Percentiles rank a stretch among this genome's conserved stretches.
Evolutionary conservation across 2,113 vertebrate species (phyloP).

Genomic region (Melierax canorus): DNA sequence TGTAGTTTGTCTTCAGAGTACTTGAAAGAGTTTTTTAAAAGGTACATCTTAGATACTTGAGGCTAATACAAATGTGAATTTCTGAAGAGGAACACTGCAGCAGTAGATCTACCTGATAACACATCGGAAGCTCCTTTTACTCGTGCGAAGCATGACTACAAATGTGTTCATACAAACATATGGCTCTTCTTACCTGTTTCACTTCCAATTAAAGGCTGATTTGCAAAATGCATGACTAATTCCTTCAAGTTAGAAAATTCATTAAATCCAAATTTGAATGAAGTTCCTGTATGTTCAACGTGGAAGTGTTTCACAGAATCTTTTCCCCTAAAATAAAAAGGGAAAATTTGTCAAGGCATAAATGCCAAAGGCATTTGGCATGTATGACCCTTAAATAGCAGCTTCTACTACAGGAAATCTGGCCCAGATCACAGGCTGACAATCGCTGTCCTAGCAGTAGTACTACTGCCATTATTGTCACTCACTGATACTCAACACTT

Average conservation of each 20-base stretch:
- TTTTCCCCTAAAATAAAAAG: slow-evolving; percentile 81
- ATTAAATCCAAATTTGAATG: slow-evolving; percentile 92
- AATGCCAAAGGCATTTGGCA: neutral
- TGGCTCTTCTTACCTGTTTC: slow-evolving; percentile 83
- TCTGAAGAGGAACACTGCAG: neutral
- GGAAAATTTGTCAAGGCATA: neutral
- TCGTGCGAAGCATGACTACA: neutral
- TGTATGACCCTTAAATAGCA: neutral
- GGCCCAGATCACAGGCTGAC: neutral
- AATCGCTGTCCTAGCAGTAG: neutral
- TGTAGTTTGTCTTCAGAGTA: neutral
- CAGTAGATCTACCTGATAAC: neutral
- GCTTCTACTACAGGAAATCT: neutral
- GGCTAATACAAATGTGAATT: neutral
- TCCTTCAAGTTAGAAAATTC: slow-evolving; percentile 85
- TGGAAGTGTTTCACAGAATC: slow-evolving; percentile 97
- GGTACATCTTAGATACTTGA: neutral
- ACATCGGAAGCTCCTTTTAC: neutral
- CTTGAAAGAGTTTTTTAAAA: neutral
- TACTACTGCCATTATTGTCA: neutral
- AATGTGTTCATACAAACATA: neutral
- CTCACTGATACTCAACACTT: neutral
- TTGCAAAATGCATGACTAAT: slow-evolving; percentile 91
- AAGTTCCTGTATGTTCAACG: slow-evolving; percentile 74
- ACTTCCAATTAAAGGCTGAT: slow-evolving; percentile 93